Percentiles rank a stretch among this genome's conserved stretches.
Conservation (phyloP, 2,797 vertebrate species). For the Selene dorsalis region DNA sequence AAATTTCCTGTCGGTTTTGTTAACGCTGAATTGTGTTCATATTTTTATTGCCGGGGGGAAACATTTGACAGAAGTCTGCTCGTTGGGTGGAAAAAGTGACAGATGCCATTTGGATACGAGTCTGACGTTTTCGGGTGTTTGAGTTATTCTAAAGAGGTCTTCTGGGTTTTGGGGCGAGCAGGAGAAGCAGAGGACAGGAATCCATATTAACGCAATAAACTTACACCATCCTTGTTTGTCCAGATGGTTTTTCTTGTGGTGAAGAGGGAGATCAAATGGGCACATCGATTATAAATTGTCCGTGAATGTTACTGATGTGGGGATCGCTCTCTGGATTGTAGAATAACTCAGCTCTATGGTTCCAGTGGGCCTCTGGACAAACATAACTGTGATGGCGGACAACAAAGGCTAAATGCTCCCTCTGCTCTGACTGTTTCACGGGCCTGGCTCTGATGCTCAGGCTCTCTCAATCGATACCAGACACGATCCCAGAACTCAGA, state of each 20-base stretch:
- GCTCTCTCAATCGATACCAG: slow-evolving; percentile 55
- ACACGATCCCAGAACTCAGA: slow-evolving; percentile 8
- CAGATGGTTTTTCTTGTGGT: slow-evolving; percentile 84
- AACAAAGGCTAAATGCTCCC: slow-evolving; percentile 71
- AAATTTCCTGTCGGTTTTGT: slow-evolving; percentile 43
- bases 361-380: slow-evolving; percentile 81
- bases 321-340: slow-evolving; percentile 70
- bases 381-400: slow-evolving; percentile 78
- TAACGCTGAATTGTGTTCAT: slow-evolving; percentile 37
- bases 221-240: slow-evolving; percentile 83
- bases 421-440: slow-evolving; percentile 49
- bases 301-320: slow-evolving; percentile 85
- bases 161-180: slow-evolving; percentile 59
- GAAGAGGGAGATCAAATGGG: slow-evolving; percentile 81
- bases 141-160: slow-evolving; percentile 80
- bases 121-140: slow-evolving; percentile 68
- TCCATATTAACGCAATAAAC: slow-evolving; percentile 82
- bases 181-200: slow-evolving; percentile 66
- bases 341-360: slow-evolving; percentile 83
- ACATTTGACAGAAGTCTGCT: slow-evolving; percentile 48
- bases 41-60: slow-evolving; percentile 41
- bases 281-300: slow-evolving; percentile 83
- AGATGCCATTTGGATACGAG: slow-evolving; percentile 61
- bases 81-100: slow-evolving; percentile 73
- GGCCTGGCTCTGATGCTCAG: slow-evolving; percentile 42